A percentile compares a stretch with the other conserved stretches of the same genome.
These are phyloP conservation scores for Canis aureus DNA, from an alignment of 2,113 vertebrate species.

Conservation along the genomic window DNA sequence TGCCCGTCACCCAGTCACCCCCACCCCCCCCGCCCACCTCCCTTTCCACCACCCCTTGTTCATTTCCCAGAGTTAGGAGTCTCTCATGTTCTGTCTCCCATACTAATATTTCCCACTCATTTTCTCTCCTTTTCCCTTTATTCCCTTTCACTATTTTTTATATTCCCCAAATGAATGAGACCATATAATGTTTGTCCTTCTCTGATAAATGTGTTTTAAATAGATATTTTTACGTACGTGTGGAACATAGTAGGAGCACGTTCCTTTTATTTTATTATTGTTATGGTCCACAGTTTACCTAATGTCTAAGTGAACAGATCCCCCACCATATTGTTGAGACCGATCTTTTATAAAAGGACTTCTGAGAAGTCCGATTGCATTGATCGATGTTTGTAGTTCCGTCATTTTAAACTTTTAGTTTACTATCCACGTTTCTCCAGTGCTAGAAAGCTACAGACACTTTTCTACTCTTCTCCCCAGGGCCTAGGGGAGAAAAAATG, in stretches of 20 bases:
- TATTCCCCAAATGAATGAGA: no score
- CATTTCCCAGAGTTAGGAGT: no score
- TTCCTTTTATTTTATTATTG: constrained; percentile 16
- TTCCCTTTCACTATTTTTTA: no score
- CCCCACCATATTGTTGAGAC: background rate
- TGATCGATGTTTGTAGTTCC: background rate
- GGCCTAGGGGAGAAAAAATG: background rate
- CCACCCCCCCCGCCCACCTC: no score
- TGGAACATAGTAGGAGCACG: background rate
- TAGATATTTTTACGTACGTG: background rate
- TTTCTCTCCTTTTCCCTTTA: no score
- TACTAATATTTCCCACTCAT: no score
- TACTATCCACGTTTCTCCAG: background rate
- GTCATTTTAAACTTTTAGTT: constrained; percentile 36
- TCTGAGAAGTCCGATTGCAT: constrained; percentile 23
- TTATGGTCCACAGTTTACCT: background rate
- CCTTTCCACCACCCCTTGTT: no score
- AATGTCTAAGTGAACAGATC: background rate
- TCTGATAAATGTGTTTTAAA: background rate
- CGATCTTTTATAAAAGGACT: constrained; percentile 27
- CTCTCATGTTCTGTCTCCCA: no score
- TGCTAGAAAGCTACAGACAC: background rate
- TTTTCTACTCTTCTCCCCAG: background rate
- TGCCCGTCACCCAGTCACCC: no score
- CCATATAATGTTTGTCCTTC: no score